Percentiles rank a stretch among this genome's conserved stretches.
These are phyloP conservation scores for Eurytoma adleriae DNA, from an alignment of 2,888 invertebrate species.

Conservation along the genomic window DNA sequence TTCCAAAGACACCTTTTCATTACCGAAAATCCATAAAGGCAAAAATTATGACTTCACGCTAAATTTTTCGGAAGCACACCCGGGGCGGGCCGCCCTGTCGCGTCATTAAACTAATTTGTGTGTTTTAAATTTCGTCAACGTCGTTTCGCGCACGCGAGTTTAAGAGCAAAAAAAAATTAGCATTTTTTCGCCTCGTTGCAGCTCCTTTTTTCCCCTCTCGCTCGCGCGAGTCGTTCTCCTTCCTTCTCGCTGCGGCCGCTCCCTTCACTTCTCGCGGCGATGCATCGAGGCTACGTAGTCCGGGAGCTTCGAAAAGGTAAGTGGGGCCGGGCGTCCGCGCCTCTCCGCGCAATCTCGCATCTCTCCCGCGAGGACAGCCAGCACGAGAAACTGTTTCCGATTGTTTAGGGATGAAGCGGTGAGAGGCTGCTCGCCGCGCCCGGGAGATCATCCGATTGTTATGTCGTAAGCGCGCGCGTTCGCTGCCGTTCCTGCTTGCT, in stretches of 20 bases:
- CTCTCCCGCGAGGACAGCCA: constrained; percentile 23
- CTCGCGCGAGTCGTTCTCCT: constrained; percentile 1
- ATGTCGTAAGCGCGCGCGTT: constrained; percentile 2
- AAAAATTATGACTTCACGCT: too few relatives aligned
- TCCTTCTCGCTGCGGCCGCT: constrained; percentile 4
- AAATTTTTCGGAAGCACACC: too few relatives aligned
- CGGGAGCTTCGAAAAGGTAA: constrained; percentile 40
- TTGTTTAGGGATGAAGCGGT: constrained; percentile 51
- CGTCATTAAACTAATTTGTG: too few relatives aligned
- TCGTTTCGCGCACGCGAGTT: too few relatives aligned
- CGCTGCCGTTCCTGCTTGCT: constrained; percentile 9
- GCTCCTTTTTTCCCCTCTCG: background rate
- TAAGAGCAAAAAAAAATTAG: background rate
- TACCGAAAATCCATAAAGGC: too few relatives aligned
- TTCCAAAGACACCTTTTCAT: too few relatives aligned
- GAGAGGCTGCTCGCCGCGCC: background rate
- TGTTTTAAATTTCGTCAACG: too few relatives aligned
- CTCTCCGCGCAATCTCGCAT: constrained; percentile 12
- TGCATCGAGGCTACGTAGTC: background rate
- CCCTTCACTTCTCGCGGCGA: constrained; percentile 1
- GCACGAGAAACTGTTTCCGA: constrained; percentile 48
- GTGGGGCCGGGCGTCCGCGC: constrained; percentile 4
- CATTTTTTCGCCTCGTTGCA: background rate
- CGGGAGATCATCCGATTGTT: constrained; percentile 47
- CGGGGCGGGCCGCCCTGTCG: too few relatives aligned